Evolutionary conservation across 2,113 vertebrate genomes (phyloP), one percentile per base, ranked within the genome.

Genomic region (Bucco capensis): DNA sequence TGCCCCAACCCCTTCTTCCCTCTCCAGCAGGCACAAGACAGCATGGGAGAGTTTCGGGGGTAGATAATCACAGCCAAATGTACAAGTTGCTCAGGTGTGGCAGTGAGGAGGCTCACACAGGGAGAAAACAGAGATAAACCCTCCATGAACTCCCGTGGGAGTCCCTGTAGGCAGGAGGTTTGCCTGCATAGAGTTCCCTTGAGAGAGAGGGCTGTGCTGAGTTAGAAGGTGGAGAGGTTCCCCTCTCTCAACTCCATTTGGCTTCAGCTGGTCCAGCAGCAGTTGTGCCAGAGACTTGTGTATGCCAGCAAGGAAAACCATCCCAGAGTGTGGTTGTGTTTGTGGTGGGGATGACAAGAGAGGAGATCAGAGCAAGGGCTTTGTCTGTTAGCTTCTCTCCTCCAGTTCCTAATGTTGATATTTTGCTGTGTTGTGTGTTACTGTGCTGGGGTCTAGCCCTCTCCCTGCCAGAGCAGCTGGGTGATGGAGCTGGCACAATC

Each of bases 1-100:
- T 56, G 47, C 6, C 25, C 24, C 12, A 33, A 9, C 3, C 12
- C 18, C 8, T 33, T 38, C 25, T 87, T 58, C 42, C 18, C 28
- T 61, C 42, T 57, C 21, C 66, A 8, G 3, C 23, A 30, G 44
- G n/a, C 21, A 47, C 0, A 0, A 75, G 30, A 17, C 42, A 4
- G 4, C 42, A 31, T 28, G 42, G 44, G 27, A 58, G 23, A 66
- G 51, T 42, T 71, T 70, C n/a, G 42, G 42, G 12, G 9, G 46
- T n/a, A 65, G 37, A 33, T 53, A 17, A 14, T 30, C 23, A 50
- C 51, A 73, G 23, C 5, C 60, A 72, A 72, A 86, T 3, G 5
- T n/a, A 7, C 0, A 1, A 47, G 24, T 50, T 67, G 21, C n/a
- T 31, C 38, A 33, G 53, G 21, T 64, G 47, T 10, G 14, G 16